Conservation (phyloP, 2,113 vertebrate genomes). For the Arothron firmamentum region DNA sequence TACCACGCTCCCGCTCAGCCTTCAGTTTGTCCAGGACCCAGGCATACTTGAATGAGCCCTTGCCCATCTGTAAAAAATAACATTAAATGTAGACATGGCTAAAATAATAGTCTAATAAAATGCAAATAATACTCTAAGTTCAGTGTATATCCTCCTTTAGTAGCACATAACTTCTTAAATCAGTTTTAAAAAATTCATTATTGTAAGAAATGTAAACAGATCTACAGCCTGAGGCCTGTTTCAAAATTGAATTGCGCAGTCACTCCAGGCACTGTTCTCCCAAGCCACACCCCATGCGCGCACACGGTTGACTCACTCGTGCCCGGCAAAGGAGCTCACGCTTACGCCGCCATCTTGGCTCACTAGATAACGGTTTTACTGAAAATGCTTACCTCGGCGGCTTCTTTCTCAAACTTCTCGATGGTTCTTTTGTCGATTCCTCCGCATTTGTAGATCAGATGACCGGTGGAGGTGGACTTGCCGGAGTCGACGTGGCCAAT, state of each 20-base stretch:
- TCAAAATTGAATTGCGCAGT: slow-evolving; percentile 32
- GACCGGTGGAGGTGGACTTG: slow-evolving; percentile 81
- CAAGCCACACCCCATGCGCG: slow-evolving; percentile 65
- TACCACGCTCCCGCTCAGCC: slow-evolving; percentile 79
- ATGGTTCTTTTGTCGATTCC: slow-evolving; percentile 84
- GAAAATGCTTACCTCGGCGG: slow-evolving; percentile 71
- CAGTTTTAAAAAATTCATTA: too few relatives aligned
- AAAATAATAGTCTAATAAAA: too few relatives aligned
- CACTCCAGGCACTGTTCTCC: slow-evolving; percentile 19
- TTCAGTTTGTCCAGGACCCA: slow-evolving; percentile 84
- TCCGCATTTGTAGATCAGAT: slow-evolving; percentile 83
- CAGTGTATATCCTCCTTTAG: too few relatives aligned
- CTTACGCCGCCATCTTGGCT: slow-evolving; percentile 75
- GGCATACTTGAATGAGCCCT: slow-evolving; percentile 84
- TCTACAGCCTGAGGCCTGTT: too few relatives aligned
- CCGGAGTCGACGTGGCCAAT: slow-evolving; percentile 85
- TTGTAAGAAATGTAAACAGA: too few relatives aligned
- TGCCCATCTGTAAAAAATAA: slow-evolving; percentile 73
- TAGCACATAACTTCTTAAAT: too few relatives aligned
- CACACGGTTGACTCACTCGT: slow-evolving; percentile 32
- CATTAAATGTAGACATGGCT: neutral
- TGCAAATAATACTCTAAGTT: too few relatives aligned
- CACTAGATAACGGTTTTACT: neutral
- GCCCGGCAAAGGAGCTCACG: slow-evolving; percentile 59
- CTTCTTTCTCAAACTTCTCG: slow-evolving; percentile 84